phyloP scores from a whole-genome alignment of 2,113 vertebrate genomes.

The Anoplopoma fimbria region DNA sequence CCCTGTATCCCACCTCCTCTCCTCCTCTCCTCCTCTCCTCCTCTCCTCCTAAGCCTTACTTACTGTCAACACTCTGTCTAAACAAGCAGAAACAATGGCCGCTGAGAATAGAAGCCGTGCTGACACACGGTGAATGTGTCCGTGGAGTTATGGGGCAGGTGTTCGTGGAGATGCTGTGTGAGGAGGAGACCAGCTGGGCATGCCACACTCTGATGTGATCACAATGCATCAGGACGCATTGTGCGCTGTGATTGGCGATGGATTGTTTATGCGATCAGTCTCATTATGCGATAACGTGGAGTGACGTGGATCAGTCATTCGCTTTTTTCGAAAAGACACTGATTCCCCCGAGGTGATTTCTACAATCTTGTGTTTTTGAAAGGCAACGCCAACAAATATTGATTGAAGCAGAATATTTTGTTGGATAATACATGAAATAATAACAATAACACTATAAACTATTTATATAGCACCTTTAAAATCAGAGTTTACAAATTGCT shows the following conservation, averaged over 20 bases:
- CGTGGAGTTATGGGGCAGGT: slow-evolving; percentile 66
- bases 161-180: slow-evolving; percentile 47
- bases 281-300: slow-evolving; percentile 13
- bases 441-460: too few species aligned
- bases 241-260: slow-evolving; percentile 14
- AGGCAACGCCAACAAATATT: too few species aligned
- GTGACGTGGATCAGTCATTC: slow-evolving; percentile 1
- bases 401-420: too few species aligned
- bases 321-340: background rate
- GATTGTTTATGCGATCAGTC: background rate
- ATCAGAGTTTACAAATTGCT: too few species aligned
- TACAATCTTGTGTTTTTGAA: too few species aligned
- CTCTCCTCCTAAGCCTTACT: slow-evolving; percentile 46
- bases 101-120: slow-evolving; percentile 66
- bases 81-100: slow-evolving; percentile 60
- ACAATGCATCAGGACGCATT: slow-evolving; percentile 31
- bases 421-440: too few species aligned
- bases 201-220: slow-evolving; percentile 55
- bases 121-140: slow-evolving; percentile 60
- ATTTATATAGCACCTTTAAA: too few species aligned
- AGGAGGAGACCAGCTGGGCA: slow-evolving; percentile 68
- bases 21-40: slow-evolving; percentile 42
- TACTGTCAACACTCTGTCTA: slow-evolving; percentile 62
- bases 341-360: background rate
- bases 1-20: background rate